Evolutionary conservation across 2,888 invertebrate genomes (phyloP).

Genomic region (Pyrrhia umbra): DNA sequence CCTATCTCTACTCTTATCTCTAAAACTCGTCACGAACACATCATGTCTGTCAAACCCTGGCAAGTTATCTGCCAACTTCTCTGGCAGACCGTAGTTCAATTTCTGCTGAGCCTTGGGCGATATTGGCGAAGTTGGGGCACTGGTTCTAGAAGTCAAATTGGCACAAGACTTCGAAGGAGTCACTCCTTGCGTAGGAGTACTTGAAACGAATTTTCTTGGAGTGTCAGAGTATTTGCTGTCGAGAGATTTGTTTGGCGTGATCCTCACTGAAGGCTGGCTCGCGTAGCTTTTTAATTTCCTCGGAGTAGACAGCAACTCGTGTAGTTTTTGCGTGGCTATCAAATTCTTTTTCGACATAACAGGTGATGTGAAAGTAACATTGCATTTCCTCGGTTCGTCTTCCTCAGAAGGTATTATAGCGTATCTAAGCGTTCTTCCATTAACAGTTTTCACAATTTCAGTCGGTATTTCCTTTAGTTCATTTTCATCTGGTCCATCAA

Average conservation of each 20-base stretch:
- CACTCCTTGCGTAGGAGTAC: slow-evolving; percentile 83
- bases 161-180: slow-evolving; percentile 88
- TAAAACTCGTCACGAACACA: slow-evolving; percentile 84
- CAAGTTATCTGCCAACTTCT: slow-evolving; percentile 26
- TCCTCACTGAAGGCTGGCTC: slow-evolving; percentile 88
- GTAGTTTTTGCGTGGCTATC: slow-evolving; percentile 93
- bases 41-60: slow-evolving; percentile 78
- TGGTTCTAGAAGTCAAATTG: slow-evolving; percentile 75
- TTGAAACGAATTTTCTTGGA: slow-evolving; percentile 74
- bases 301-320: slow-evolving; percentile 94
- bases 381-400: slow-evolving; percentile 83
- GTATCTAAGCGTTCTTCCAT: slow-evolving; percentile 90
- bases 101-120: slow-evolving; percentile 90
- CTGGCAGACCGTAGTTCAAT: slow-evolving; percentile 86
- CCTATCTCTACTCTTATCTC: slow-evolving; percentile 80
- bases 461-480: slow-evolving; percentile 90
- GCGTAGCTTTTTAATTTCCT: slow-evolving; percentile 90
- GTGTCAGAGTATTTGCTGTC: slow-evolving; percentile 51
- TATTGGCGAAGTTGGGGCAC: slow-evolving; percentile 78
- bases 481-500: slow-evolving; percentile 88
- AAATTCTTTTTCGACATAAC: slow-evolving; percentile 91
- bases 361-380: slow-evolving; percentile 82
- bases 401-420: slow-evolving; percentile 91
- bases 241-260: slow-evolving; percentile 78
- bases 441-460: slow-evolving; percentile 91